Evolutionary conservation across 2,113 vertebrate species (phyloP).

Genomic region (Crypturellus undulatus): DNA sequence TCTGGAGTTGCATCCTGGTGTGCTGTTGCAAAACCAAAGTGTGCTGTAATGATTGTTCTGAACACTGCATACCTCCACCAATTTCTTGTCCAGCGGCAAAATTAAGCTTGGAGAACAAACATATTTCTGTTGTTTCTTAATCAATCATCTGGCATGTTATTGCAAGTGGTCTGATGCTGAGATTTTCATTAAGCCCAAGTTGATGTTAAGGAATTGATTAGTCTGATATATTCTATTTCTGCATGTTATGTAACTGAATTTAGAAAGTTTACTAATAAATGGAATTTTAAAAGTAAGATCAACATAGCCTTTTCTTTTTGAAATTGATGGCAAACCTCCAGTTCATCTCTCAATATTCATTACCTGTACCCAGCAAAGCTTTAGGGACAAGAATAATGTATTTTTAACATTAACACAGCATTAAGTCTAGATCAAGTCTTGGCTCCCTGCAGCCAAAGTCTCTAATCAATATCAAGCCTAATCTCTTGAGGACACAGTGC

Average conservation of each 20-base stretch:
- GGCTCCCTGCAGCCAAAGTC: neutral
- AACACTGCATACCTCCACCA: neutral
- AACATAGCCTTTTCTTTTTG: neutral
- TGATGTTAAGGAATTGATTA: neutral
- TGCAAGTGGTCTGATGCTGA: neutral
- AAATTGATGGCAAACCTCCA: neutral
- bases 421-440: neutral
- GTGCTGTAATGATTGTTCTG: neutral
- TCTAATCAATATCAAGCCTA: neutral
- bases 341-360: neutral
- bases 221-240: neutral
- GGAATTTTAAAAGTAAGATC: neutral
- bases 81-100: slow-evolving; percentile 4
- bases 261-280: neutral
- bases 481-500: neutral
- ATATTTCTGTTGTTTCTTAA: neutral
- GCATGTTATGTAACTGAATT: neutral
- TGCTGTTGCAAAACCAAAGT: neutral
- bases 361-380: neutral
- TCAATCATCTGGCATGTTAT: neutral
- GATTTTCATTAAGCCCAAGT: neutral
- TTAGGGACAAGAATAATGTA: neutral
- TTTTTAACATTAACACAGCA: neutral
- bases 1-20: neutral
- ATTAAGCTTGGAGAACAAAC: neutral